Conservation (phyloP, 2,888 invertebrate genomes). For the Amblyjoppa fuscipennis region DNA sequence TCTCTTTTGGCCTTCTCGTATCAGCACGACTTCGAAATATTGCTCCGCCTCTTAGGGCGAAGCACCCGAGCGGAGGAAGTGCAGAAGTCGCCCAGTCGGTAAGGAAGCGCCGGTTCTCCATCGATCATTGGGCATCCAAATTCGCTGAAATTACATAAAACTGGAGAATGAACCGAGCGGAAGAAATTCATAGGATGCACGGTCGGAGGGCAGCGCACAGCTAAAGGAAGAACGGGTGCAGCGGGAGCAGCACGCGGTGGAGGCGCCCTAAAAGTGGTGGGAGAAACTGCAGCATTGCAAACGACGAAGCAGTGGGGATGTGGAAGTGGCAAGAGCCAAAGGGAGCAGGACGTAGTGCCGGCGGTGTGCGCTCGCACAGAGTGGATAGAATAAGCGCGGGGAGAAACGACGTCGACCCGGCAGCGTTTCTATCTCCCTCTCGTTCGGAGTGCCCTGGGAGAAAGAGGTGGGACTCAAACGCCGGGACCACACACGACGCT, state of each 20-base stretch:
- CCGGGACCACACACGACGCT: conserved; percentile 85
- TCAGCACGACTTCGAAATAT: too few species aligned
- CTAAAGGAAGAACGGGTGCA: conserved; percentile 57
- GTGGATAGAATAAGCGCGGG: conserved; percentile 48
- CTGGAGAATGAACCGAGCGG: neutral
- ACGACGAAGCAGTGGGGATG: conserved; percentile 41
- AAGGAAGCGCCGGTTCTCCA: too few species aligned
- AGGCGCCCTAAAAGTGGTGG: conserved; percentile 55
- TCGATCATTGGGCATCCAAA: neutral
- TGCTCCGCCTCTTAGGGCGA: too few species aligned
- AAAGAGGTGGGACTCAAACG: conserved; percentile 81
- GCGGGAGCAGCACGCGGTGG: conserved; percentile 56
- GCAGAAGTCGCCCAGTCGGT: too few species aligned
- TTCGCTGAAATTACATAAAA: neutral
- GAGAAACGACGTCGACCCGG: conserved; percentile 64
- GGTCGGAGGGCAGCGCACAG: conserved; percentile 12
- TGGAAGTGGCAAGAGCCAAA: conserved; percentile 66
- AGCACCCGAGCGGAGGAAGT: too few species aligned
- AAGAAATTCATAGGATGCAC: neutral
- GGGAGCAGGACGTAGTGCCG: conserved; percentile 38
- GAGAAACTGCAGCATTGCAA: conserved; percentile 31
- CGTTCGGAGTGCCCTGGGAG: conserved; percentile 62
- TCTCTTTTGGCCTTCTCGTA: too few species aligned
- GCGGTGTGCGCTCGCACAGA: conserved; percentile 49
- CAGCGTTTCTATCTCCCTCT: conserved; percentile 38